Evolutionary conservation across 2,888 invertebrate species (phyloP).

Genomic region (Tipula unca): DNA sequence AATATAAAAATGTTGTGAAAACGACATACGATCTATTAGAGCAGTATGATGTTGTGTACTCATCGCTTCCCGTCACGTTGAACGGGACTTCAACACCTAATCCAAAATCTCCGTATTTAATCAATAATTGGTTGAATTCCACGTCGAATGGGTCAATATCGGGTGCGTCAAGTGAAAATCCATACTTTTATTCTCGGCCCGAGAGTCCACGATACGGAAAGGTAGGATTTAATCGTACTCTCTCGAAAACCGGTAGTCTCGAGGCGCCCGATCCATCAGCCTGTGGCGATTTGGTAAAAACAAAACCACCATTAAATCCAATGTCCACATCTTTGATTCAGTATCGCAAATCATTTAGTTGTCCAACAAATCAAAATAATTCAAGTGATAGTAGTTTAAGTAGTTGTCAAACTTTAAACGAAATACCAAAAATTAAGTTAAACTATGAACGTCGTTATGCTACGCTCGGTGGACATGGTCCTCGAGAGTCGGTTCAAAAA

Average conservation of each 20-base stretch:
- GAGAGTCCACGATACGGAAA: slow-evolving; percentile 36
- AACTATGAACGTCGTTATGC: slow-evolving; percentile 23
- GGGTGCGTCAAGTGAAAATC: background rate
- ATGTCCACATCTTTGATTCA: slow-evolving; percentile 21
- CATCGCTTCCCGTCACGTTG: background rate
- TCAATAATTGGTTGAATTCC: background rate
- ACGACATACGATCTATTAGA: background rate
- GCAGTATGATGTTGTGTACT: background rate
- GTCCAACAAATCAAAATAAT: slow-evolving; percentile 21
- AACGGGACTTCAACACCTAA: background rate
- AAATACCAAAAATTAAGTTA: background rate
- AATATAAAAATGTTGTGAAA: slow-evolving; percentile 14
- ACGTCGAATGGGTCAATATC: background rate
- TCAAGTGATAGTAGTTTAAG: slow-evolving; percentile 18
- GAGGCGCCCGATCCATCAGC: background rate
- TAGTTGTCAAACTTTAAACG: background rate
- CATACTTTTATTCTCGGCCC: slow-evolving; percentile 37
- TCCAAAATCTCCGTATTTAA: background rate
- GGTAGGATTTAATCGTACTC: slow-evolving; percentile 27
- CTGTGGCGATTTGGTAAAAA: background rate
- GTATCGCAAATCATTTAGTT: slow-evolving; percentile 26
- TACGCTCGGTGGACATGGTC: slow-evolving; percentile 20
- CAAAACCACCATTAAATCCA: slow-evolving; percentile 21
- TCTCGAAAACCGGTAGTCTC: background rate
- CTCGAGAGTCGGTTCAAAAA: background rate